These are phyloP conservation scores for Furnarius figulus DNA, from an alignment of 2,113 vertebrate genomes.

Conservation along the genomic window DNA sequence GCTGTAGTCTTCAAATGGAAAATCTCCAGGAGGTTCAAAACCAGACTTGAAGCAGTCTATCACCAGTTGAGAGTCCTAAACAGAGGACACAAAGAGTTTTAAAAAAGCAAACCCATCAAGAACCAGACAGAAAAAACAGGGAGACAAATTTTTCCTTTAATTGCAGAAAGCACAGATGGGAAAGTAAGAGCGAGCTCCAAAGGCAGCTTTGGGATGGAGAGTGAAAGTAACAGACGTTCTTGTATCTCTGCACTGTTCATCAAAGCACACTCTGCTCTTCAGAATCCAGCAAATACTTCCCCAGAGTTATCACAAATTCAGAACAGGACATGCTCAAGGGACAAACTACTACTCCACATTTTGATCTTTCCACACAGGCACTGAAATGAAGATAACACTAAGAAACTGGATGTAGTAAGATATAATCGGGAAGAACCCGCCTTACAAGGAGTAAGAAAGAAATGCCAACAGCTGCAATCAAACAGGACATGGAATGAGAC, in stretches of 20 bases:
- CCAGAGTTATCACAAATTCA: background rate
- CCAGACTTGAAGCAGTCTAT: conserved; percentile 98
- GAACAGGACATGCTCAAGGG: background rate
- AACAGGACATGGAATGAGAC: background rate
- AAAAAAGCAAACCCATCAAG: background rate
- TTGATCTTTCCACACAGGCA: background rate
- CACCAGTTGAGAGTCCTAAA: conserved; percentile 91
- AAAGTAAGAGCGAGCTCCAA: background rate
- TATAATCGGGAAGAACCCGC: rapidly evolving
- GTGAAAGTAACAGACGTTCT: background rate
- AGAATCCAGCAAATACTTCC: background rate
- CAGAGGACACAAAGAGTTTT: conserved; percentile 1
- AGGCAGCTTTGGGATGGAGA: background rate
- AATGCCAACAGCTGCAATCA: background rate
- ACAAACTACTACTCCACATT: background rate
- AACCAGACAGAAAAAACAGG: background rate
- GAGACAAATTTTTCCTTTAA: background rate
- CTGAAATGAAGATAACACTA: background rate
- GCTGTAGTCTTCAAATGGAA: conserved; percentile 97
- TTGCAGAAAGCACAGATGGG: background rate
- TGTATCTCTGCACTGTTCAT: background rate
- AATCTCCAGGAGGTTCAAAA: conserved; percentile 93
- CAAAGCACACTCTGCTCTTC: background rate
- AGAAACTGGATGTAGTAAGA: background rate
- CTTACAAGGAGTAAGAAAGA: background rate